A percentile compares a stretch with the other conserved stretches of the same genome.
Conservation (phyloP, 2,797 vertebrate species). For the Hemibagrus guttatus region DNA sequence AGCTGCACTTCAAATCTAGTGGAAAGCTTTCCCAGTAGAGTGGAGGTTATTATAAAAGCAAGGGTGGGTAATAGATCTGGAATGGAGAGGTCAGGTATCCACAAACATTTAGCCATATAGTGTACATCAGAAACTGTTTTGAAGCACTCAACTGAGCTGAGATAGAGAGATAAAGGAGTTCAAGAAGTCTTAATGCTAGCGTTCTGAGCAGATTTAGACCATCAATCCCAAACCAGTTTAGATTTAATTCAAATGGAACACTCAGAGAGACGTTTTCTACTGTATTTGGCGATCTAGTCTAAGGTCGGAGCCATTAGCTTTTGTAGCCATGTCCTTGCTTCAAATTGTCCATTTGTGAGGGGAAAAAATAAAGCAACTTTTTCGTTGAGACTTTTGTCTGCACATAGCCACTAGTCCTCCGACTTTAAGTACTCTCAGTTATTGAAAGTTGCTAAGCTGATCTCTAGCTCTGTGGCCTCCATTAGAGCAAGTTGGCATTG, state of each 20-base stretch:
- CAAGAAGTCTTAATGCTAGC: background rate
- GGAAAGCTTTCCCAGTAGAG: background rate
- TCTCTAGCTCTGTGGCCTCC: slow-evolving; percentile 8
- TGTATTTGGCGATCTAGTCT: background rate
- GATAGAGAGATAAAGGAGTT: background rate
- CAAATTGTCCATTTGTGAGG: slow-evolving; percentile 25
- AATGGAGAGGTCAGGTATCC: background rate
- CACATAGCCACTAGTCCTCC: slow-evolving; percentile 14
- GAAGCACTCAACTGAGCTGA: background rate
- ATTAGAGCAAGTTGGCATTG: slow-evolving; percentile 23
- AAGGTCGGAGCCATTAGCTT: slow-evolving; percentile 21
- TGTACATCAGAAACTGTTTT: slow-evolving; percentile 18
- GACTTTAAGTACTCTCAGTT: slow-evolving; percentile 4
- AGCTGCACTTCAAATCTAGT: background rate
- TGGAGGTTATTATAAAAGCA: slow-evolving; percentile 8
- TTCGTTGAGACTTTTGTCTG: slow-evolving; percentile 31
- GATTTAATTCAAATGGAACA: background rate
- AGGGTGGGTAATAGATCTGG: no score
- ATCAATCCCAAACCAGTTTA: slow-evolving; percentile 1
- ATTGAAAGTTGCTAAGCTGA: slow-evolving; percentile 20
- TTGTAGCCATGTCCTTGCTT: slow-evolving; percentile 29
- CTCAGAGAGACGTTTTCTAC: background rate
- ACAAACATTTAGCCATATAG: background rate
- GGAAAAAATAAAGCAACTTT: slow-evolving; percentile 13
- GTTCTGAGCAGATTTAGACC: background rate